These are phyloP conservation scores for Suncus etruscus DNA, from an alignment of 2,113 vertebrate species.

Conservation along the genomic window DNA sequence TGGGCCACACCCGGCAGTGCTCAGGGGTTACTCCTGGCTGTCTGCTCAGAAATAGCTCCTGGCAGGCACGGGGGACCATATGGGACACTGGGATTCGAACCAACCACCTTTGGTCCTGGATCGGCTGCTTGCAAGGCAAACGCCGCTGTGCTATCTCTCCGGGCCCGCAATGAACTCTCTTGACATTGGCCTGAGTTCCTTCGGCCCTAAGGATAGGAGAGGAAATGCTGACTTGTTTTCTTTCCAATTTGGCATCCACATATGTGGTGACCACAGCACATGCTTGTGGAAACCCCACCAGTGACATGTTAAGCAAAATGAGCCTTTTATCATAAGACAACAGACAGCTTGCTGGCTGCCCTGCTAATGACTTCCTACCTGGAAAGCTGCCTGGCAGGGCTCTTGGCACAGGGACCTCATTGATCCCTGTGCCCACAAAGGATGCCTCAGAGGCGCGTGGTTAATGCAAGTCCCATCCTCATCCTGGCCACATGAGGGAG, in stretches of 20 bases:
- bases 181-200: conserved; percentile 15
- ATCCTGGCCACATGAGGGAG: background rate
- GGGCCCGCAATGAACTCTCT: background rate
- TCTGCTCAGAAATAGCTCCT: too few relatives aligned
- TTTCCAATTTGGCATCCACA: background rate
- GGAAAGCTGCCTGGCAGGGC: background rate
- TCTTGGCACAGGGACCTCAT: background rate
- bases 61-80: too few relatives aligned
- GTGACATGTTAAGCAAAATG: background rate
- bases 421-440: conserved; percentile 23
- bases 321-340: conserved; percentile 25
- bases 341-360: background rate
- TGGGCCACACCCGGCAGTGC: too few relatives aligned
- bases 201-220: background rate
- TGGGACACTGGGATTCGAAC: too few relatives aligned
- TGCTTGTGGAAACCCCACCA: background rate
- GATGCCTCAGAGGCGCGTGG: conserved; percentile 30
- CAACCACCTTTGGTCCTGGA: too few relatives aligned
- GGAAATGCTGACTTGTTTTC: background rate
- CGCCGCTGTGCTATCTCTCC: too few relatives aligned
- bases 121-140: too few relatives aligned
- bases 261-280: background rate
- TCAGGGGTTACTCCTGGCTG: too few relatives aligned
- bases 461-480: background rate
- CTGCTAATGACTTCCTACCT: conserved; percentile 34